Conservation (phyloP, 2,888 invertebrate species). For the Lumbricus terrestris region DNA sequence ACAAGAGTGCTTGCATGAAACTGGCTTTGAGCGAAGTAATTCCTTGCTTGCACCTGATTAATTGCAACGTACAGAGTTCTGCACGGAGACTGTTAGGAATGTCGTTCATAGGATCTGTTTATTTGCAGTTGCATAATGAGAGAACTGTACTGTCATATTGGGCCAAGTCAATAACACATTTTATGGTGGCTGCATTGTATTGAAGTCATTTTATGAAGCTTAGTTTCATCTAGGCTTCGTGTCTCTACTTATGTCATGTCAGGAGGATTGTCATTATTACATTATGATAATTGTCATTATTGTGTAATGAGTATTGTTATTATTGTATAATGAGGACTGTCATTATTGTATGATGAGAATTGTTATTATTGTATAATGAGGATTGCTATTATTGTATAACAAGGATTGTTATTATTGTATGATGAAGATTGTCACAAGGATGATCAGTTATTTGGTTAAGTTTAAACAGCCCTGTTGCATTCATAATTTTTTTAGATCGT, state of each 20-base stretch:
- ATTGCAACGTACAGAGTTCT: no score
- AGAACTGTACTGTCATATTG: neutral
- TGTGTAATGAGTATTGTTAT: no score
- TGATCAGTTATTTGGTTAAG: neutral
- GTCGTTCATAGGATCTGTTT: neutral
- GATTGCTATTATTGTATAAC: no score
- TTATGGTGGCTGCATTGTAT: neutral
- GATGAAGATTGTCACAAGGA: no score
- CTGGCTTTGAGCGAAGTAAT: no score
- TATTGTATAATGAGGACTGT: no score
- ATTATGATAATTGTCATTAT: no score
- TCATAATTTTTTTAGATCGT: neutral
- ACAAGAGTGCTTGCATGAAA: no score
- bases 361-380: no score
- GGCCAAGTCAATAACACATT: neutral
- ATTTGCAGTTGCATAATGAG: neutral
- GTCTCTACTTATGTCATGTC: neutral
- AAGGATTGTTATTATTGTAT: no score
- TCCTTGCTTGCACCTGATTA: no score
- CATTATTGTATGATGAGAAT: no score
- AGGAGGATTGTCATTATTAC: neutral
- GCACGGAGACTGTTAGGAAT: neutral
- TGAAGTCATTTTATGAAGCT: neutral
- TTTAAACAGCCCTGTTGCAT: neutral
- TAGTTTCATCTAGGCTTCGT: neutral